phyloP scores from a whole-genome alignment of 2,113 vertebrate genomes.

The Chaetura pelagica region DNA sequence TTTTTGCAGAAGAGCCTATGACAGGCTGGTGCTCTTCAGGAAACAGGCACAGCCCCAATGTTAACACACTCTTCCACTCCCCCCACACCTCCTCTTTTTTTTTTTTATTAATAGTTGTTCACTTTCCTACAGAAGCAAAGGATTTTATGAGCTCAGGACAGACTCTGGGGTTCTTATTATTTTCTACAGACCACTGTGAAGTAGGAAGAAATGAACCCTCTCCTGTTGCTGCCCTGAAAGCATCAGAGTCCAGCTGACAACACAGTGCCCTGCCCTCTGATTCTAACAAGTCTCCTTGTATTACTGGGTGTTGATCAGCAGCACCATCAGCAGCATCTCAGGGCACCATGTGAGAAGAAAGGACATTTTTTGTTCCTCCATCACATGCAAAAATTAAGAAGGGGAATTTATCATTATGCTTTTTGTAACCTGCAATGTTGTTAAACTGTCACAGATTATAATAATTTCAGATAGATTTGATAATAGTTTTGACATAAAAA shows the following conservation, averaged over 20 bases:
- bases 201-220: background rate
- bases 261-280: background rate
- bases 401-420: background rate
- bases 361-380: background rate
- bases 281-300: background rate
- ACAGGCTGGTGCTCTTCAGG: background rate
- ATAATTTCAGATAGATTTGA: conserved; percentile 17
- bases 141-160: background rate
- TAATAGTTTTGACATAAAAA: conserved; percentile 51
- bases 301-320: background rate
- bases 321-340: background rate
- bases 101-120: background rate
- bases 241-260: background rate
- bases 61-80: background rate
- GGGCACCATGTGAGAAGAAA: background rate
- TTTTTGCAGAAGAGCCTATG: background rate
- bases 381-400: background rate
- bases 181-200: conserved; percentile 1
- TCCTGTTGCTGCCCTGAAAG: background rate
- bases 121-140: background rate
- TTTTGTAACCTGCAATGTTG: background rate
- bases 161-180: conserved; percentile 22
- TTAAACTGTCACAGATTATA: conserved; percentile 42
- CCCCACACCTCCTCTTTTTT: background rate
- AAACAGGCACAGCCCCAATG: background rate